phyloP scores from a whole-genome alignment of 2,113 vertebrate species.

The Verasper variegatus region DNA sequence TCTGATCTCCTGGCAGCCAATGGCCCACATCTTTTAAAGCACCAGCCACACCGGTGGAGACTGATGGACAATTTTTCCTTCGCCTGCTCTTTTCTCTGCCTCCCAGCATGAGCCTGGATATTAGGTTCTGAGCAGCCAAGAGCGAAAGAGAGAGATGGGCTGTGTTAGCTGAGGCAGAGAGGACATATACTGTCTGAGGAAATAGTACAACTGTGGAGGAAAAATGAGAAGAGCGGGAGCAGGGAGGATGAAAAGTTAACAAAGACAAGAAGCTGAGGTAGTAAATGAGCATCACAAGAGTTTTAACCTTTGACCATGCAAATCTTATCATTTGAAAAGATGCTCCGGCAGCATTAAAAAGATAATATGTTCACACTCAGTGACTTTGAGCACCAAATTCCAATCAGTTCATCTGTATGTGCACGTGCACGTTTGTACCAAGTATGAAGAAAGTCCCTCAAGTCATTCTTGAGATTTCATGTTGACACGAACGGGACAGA shows the following conservation, averaged over 20 bases:
- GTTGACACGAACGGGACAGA: background rate
- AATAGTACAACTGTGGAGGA: background rate
- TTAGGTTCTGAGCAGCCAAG: conserved; percentile 45
- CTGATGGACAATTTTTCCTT: conserved; percentile 69
- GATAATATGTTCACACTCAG: too few relatives aligned
- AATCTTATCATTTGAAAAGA: too few relatives aligned
- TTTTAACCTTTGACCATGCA: too few relatives aligned
- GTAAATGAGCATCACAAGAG: background rate
- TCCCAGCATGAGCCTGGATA: conserved; percentile 58
- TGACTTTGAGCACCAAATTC: background rate
- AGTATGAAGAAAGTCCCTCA: too few relatives aligned
- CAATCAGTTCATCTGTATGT: background rate
- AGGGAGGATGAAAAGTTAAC: background rate
- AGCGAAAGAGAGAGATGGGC: conserved; percentile 24
- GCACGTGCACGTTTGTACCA: too few relatives aligned
- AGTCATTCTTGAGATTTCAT: background rate
- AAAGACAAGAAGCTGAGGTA: background rate
- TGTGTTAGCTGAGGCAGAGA: conserved; percentile 30
- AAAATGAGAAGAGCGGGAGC: background rate
- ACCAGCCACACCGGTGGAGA: conserved; percentile 42
- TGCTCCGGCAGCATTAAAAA: too few relatives aligned
- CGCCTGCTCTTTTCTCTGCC: conserved; percentile 44
- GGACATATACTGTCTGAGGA: conserved; percentile 35
- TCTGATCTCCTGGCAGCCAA: conserved; percentile 55
- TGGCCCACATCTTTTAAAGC: conserved; percentile 44